Conservation (phyloP, 2,113 vertebrate genomes). For the Macaca mulatta region DNA sequence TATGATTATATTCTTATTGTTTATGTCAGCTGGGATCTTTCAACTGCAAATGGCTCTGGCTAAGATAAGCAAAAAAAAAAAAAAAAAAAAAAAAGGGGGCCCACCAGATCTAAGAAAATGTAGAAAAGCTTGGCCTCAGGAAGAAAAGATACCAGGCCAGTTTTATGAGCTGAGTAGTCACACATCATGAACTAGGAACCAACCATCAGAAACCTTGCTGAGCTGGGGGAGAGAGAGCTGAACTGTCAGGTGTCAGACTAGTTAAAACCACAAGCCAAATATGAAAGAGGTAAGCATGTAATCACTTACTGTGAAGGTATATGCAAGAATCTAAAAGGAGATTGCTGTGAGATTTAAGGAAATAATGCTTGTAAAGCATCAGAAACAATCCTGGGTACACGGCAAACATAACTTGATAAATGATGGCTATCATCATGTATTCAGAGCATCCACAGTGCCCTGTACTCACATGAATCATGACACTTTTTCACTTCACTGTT, state of each 20-base stretch:
- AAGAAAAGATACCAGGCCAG: background rate
- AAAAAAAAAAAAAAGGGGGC: too few relatives aligned
- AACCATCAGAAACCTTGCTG: background rate
- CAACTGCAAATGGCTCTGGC: background rate
- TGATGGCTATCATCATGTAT: background rate
- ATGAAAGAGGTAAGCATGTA: background rate
- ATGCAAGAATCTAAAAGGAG: background rate
- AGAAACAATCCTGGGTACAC: background rate
- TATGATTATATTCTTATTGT: background rate
- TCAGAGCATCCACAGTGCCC: background rate
- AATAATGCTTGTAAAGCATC: background rate
- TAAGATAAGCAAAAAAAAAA: background rate
- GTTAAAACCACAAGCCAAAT: background rate
- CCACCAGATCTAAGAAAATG: background rate
- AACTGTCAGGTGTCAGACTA: background rate
- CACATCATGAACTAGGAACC: too few relatives aligned
- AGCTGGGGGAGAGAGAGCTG: background rate
- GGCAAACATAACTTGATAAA: background rate
- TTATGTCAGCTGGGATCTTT: background rate
- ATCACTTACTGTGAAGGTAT: background rate
- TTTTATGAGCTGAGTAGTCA: background rate
- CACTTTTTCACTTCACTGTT: background rate
- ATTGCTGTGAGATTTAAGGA: background rate
- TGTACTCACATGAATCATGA: background rate
- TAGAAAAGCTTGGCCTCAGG: background rate